Evolutionary conservation across 2,797 vertebrate species (phyloP), one percentile per base, ranked within the genome.

Genomic region (Enteromius treurensis): DNA sequence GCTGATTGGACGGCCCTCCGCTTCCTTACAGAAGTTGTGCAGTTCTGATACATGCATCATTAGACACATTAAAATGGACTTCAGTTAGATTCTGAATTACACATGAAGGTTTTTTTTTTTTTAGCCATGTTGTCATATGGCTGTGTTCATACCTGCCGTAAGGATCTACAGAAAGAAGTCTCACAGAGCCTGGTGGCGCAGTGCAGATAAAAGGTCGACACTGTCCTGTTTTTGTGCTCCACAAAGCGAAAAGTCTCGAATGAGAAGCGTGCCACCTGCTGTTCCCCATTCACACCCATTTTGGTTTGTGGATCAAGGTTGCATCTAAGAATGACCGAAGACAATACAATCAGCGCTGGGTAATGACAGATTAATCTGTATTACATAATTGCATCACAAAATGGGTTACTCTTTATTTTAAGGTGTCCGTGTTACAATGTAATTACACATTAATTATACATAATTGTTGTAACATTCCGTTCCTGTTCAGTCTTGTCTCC

Each of bases 221-320:
- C 0, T 0, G 37, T 69, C 14, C 6, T 21, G 1, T 90, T 89
- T 19, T 69, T 37, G 62, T 83, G 83, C 15, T 92, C 84, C 26
- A 92, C 11, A 11, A 94, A 94, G 65, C 93, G 92, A 80, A 94
- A 95, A 5, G 92, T 88, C 86, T 95, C 92, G 0, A 95, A 95
- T 3, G 93, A 94, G 87, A 95, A 95, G 17, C 87, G 92, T 0
- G 94, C 94, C 13, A 84, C 79, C 82, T 95, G 93, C 13, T 89
- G 58, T 23, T 75, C 11, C 9, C 94, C 93, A 0, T 95, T 95
- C 6, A 86, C 5, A 3, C 53, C 87, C 1, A 95, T 86, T 0
- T 92, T 60, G 0, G 93, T 95, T 89, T 94, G 93, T 0, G 37
- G 64, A 23, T 94, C 93, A 0, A 5, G 80, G 77, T 83, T 86